Evolutionary conservation across 2,797 vertebrate genomes (phyloP), one percentile per base, ranked within the genome.

Genomic region (Hybognathus amarus): DNA sequence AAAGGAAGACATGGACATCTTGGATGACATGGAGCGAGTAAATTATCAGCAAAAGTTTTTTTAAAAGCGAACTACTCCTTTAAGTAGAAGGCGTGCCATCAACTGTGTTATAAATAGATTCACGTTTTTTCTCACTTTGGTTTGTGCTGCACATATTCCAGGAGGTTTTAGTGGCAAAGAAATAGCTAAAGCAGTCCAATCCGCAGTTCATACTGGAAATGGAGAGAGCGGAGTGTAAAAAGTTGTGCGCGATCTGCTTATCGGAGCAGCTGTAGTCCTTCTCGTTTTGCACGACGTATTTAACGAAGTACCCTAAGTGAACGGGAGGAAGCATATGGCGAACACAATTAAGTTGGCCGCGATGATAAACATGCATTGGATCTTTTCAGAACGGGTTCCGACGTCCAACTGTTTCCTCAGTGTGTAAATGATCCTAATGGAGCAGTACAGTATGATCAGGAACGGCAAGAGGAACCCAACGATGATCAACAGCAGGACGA

Each of bases 121-220:
- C 6, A 5, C 0, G 0, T 30, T 33, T 17, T 9, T 24, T 22
- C 9, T 10, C n/a, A 2, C 7, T 17, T 22, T 5, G 0, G 3
- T 36, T 47, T 8, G 30, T 3, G 45, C 45, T 7, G 38, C 45
- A 38, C 42, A 40, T 76, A 42, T 64, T 87, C 78, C 84, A 80
- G 1, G 79, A 64, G 18, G 52, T 90, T 59, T 59, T 89, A 40
- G 89, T 91, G 50, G 93, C 90, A 85, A 94, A 94, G 59, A 93
- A 94, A 87, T 93, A 95, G 76, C 87, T 91, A 71, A 93, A 5
- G 6, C 89, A 89, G 40, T 93, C 92, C 6, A 94, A 86, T 67
- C 92, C 92, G 76, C 93, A 94, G 87, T 93, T 94, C n/a, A 90
- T 85, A 0, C 88, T 92, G 52, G 92, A 90, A 24, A 94, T 18